Base-by-base conservation (phyloP, 1,140 invertebrate species). In the Rhynchophorus ferrugineus region DNA sequence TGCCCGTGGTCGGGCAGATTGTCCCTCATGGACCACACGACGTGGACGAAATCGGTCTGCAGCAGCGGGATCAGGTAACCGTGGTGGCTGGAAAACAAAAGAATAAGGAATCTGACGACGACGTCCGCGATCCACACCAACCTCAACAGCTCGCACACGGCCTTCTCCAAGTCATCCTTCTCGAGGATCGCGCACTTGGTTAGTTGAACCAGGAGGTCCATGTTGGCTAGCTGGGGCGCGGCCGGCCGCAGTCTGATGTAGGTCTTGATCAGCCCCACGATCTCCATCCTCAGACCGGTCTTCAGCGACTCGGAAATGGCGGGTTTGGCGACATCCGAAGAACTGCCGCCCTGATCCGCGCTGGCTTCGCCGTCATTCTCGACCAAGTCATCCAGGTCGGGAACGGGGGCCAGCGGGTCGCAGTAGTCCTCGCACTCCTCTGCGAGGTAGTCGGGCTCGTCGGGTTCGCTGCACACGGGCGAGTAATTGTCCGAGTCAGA, bases 381-480 rank as follows among this genome's bases (percentile, higher is more conserved):
- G 1, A 44, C 11, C 2, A 29, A 16, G 18, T 34, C 22, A 34
- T 37, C 45, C 18, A 37, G 6, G 13, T 47, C 45, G 8, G 45
- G 34, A 18, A 35, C 8, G 2, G 45, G 36, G 2, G 33, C 11
- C n/a, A 37, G n/a, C 8, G 34, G 34, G n/a, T 47, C 45, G 11
- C 7, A 13, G 18, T 24, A 44, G 9, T 44, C 45, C 2, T 38
- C 35, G 16, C 17, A 8, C 8, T 16, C 9, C 1, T 20, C 11
- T 7, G 37, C 7, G 2, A 38, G 1, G 20, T 35, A 42, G 3
- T 42, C 45, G 9, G 19, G 19, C 3, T 65, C 66, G 51, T 77
- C 75, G 0, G 60, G 62, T 29, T 78, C 77, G 59, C 76, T 78
- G 53, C 75, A 78, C 3, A 79, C 72, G 3, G 77, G 69, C 11